Evolutionary conservation across 1,140 invertebrate genomes (phyloP).

Genomic region (Trichonephila inaurata): DNA sequence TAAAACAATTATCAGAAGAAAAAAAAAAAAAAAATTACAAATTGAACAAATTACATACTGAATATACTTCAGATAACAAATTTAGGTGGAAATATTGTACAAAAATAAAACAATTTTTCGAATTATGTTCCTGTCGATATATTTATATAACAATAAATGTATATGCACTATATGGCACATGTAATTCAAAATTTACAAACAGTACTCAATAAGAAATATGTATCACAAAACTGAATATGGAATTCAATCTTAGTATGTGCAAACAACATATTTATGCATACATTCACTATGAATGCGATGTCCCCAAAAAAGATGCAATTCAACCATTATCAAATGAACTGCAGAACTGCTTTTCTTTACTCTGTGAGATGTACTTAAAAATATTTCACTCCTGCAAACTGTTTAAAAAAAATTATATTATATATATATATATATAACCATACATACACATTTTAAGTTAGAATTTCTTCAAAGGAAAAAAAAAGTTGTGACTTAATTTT

Average conservation of each 20-base stretch:
- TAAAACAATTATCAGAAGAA: no score
- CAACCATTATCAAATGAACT: not conserved
- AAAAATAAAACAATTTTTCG: no score
- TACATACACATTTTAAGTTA: no score
- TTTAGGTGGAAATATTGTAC: no score
- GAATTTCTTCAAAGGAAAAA: no score
- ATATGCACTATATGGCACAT: not conserved
- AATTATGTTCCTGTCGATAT: no score
- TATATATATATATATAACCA: no score
- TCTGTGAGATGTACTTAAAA: not conserved
- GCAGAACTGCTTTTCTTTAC: not conserved
- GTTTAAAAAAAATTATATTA: not conserved
- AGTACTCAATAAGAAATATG: not conserved
- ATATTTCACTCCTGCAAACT: not conserved
- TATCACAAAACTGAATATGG: not conserved
- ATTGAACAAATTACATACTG: no score
- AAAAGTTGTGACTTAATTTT: no score
- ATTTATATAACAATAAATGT: not conserved
- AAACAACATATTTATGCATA: not conserved
- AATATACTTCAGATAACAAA: no score
- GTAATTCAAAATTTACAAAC: not conserved
- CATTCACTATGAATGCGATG: not conserved
- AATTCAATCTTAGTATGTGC: not conserved
- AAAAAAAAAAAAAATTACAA: no score
- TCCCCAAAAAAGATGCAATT: not conserved